A percentile compares a stretch with the other conserved stretches of the same genome.
Conservation (phyloP, 2,113 vertebrate species). For the Trichechus manatus region DNA sequence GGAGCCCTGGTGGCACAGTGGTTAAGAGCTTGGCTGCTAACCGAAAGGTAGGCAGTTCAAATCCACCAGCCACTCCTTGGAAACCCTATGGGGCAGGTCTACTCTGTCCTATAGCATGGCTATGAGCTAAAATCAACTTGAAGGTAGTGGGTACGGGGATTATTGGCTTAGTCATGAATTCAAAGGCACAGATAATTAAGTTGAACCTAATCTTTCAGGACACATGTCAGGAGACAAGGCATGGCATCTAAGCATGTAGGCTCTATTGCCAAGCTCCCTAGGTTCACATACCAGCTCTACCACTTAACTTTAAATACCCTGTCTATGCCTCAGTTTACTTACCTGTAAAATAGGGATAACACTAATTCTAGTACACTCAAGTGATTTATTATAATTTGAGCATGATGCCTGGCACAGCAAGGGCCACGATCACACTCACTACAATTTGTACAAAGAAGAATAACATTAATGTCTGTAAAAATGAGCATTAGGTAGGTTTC, state of each 20-base stretch:
- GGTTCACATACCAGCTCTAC: background rate
- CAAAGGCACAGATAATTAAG: background rate
- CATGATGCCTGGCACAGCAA: background rate
- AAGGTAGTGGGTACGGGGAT: too few species aligned
- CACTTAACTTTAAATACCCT: background rate
- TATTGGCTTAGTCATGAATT: background rate
- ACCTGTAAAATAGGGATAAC: background rate
- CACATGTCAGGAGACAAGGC: background rate
- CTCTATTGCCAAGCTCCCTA: background rate
- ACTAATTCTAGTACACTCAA: background rate
- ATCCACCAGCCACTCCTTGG: too few species aligned
- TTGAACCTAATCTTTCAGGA: background rate
- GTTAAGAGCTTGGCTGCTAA: too few species aligned
- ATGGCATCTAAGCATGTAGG: background rate
- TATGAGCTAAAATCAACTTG: too few species aligned
- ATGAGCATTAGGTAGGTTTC: background rate
- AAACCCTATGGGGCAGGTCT: too few species aligned
- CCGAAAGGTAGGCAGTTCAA: too few species aligned
- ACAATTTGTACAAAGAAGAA: background rate
- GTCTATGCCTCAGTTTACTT: background rate
- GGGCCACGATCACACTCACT: background rate
- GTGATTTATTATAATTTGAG: background rate
- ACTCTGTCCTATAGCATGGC: too few species aligned
- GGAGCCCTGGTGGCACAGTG: too few species aligned
- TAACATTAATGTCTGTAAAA: background rate